Evolutionary conservation across 2,113 vertebrate genomes (phyloP).

Genomic region (Tragulus kanchil): DNA sequence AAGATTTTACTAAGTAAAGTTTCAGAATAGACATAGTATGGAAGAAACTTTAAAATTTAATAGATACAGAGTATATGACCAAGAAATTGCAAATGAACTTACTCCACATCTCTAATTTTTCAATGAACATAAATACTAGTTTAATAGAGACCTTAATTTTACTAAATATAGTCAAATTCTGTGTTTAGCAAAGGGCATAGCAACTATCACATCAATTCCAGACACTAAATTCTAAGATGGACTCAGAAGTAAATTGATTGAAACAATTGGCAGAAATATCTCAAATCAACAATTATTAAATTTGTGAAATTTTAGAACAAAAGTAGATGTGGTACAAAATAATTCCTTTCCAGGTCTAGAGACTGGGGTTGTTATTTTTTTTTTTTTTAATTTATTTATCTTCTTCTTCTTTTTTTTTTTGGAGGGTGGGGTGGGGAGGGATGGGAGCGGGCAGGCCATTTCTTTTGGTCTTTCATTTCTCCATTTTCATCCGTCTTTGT

Average conservation of each 20-base stretch:
- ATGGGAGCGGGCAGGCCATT: no score
- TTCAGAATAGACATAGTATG: not conserved
- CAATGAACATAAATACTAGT: not conserved
- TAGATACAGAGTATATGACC: not conserved
- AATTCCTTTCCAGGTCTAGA: not conserved
- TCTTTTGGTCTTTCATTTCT: no score
- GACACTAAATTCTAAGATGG: not conserved
- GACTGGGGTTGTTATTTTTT: not conserved
- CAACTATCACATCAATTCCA: not conserved
- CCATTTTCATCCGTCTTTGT: no score
- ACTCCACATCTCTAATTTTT: not conserved
- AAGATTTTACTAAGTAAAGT: constrained; percentile 3
- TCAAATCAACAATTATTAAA: constrained; percentile 5
- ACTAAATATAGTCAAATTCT: constrained; percentile 25
- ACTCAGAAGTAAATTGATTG: not conserved
- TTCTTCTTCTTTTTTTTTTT: no score
- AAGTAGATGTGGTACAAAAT: not conserved
- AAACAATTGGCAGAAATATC: not conserved
- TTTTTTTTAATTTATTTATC: no score
- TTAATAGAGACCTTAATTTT: not conserved
- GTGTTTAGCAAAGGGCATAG: not conserved
- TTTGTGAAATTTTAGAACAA: not conserved
- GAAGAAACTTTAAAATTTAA: constrained; percentile 8
- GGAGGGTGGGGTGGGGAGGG: no score
- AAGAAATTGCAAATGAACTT: constrained; percentile 4